Evolutionary conservation across 2,888 invertebrate species (phyloP).

Genomic region (Epicampocera succincta): DNA sequence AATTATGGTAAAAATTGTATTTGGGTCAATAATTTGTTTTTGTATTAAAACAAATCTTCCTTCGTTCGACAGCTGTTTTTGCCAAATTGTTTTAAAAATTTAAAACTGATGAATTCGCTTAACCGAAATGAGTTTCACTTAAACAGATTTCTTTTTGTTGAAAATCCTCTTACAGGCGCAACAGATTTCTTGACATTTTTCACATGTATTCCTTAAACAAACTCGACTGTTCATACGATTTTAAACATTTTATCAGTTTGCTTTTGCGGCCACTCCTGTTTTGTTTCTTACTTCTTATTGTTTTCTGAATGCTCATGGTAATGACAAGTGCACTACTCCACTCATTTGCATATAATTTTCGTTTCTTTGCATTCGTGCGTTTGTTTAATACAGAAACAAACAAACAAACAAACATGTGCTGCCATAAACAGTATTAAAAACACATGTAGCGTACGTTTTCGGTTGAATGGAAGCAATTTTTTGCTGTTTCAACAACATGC

Average conservation of each 20-base stretch:
- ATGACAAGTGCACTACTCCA: slow-evolving; percentile 59
- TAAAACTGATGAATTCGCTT: no score
- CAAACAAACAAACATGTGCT: slow-evolving; percentile 46
- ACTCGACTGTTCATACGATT: no score
- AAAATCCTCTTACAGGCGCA: no score
- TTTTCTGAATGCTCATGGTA: slow-evolving; percentile 16
- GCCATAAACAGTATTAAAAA: slow-evolving; percentile 38
- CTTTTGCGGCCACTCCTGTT: slow-evolving; percentile 31
- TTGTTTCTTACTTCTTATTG: background rate
- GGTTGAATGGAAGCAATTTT: slow-evolving; percentile 41
- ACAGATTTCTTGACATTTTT: no score
- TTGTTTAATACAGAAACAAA: background rate
- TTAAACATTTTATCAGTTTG: background rate
- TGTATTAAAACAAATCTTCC: no score
- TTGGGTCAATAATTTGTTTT: no score
- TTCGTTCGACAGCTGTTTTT: no score
- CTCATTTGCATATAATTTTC: slow-evolving; percentile 34
- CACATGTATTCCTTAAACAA: no score
- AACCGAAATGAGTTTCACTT: no score
- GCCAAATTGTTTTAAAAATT: no score
- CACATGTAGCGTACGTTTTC: slow-evolving; percentile 48
- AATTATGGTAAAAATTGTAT: no score
- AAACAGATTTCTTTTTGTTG: no score
- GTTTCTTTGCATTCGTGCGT: slow-evolving; percentile 15
- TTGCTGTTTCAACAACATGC: slow-evolving; percentile 15